Evolutionary conservation across 2,888 invertebrate species (phyloP), one percentile per base, ranked within the genome.

Genomic region (Litoditis marina): DNA sequence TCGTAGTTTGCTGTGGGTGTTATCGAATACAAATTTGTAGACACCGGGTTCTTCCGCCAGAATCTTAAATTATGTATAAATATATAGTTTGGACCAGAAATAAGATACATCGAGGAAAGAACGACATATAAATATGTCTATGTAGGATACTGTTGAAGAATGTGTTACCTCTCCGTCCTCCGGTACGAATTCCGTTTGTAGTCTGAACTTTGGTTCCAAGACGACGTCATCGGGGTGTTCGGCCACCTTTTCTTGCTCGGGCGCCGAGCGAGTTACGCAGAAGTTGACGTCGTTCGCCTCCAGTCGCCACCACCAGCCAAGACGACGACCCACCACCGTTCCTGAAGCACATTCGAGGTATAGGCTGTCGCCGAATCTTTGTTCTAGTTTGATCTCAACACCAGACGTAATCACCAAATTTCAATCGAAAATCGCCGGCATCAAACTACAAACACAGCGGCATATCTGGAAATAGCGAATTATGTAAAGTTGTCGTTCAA

Each of bases 11-110:
- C 77, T 74, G 56, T 79, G 77, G 6, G 72, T 73, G 52, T 79
- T 79, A 51, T 78, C 79, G 56, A 79, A 79, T 5, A 73, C 67
- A n/a, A 79, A 72, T 53, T 77, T 76, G 65, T 79, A 79, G 5
- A 75, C 65, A 30, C 79, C 79, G 1, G 78, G 72, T 27, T 71
- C 71, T 34, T 70, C 68, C 1, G 75, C 73, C 5, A 32, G 36
- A 2, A 73, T 58, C 75, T 72, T n/a, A 30, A 76, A n/a, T n/a
- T n/a, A n/a, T n/a, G n/a, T n/a, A n/a, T n/a, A n/a, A n/a, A n/a
- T n/a, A n/a, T n/a, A n/a, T n/a, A n/a, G n/a, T n/a, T n/a, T n/a
- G n/a, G n/a, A n/a, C n/a, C n/a, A n/a, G n/a, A n/a, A n/a, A n/a
- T n/a, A n/a, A n/a, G n/a, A n/a, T n/a, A n/a, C n/a, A n/a, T n/a